Evolutionary conservation across 2,888 invertebrate genomes (phyloP), one percentile per base, ranked within the genome.

Genomic region (Drosophila tanythrix): DNA sequence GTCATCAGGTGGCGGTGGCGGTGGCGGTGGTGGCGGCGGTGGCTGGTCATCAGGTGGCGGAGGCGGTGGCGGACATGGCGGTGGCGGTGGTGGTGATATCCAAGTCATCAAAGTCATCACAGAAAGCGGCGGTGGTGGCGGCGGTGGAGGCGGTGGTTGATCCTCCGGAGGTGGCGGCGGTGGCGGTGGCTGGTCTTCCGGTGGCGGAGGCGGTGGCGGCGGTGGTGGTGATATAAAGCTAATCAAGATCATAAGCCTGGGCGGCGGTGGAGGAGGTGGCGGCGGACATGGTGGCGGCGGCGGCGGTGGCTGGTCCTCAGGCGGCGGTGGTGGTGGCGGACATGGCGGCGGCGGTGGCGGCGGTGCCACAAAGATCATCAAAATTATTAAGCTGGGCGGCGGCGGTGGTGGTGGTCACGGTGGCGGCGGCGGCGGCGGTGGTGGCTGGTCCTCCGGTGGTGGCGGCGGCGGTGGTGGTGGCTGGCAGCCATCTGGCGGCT

Each of bases 401-500:
- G 83, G 83, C 5, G 78, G 78, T 8, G 85, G 79, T 10, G 50
- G 51, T 10, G 72, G 75, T n/a, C 58, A 58, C 5, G 73, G 74
- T 27, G 62, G 74, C 25, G 69, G 70, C 2, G 74, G 74, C 40
- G 74, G 77, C 6, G 88, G 86, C 2, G 85, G 81, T 1, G 81
- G 81, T 10, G 79, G 83, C 7, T 86, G 66, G 70, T 76, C 74
- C 62, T 83, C 57, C 50, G 89, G 81, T 1, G 86, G 86, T 15
- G 88, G 77, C 1, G 77, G 77, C n/a, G 82, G 82, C 5, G 77
- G 77, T 6, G 84, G 89, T 2, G 83, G 88, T 10, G 90, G 89
- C 15, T 90, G 90, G 90, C 89, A 88, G 40, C 90, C 90, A 38
- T 76, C 90, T 55, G 87, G 90, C 2, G 91, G 90, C n/a, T 92